phyloP scores from a whole-genome alignment of 1,140 invertebrate species.

The Oppia nitens region DNA sequence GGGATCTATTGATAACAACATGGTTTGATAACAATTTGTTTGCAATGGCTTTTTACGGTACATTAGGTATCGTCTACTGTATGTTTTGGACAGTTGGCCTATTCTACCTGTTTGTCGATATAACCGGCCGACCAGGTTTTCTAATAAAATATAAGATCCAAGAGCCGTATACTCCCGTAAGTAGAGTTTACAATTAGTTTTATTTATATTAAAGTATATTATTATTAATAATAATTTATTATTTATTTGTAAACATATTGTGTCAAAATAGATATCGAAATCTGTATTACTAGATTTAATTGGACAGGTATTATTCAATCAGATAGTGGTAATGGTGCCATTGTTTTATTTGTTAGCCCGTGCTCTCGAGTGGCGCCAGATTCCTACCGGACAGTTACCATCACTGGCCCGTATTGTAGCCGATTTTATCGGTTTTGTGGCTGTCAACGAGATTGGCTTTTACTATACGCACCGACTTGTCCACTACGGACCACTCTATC shows the following conservation, averaged over 20 bases:
- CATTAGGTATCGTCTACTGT: constrained; percentile 40
- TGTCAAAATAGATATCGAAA: constrained; percentile 22
- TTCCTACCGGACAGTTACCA: constrained; percentile 34
- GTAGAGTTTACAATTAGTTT: not conserved
- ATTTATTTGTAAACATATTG: not conserved
- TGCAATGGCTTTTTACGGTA: too few species aligned
- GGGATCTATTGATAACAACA: too few species aligned
- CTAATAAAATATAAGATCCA: constrained; percentile 62
- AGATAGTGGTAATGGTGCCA: constrained; percentile 42
- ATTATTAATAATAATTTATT: not conserved
- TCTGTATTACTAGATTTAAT: constrained; percentile 40
- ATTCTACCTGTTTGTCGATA: constrained; percentile 52
- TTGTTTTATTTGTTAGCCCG: constrained; percentile 40
- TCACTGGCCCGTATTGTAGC: not conserved
- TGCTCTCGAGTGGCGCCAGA: constrained; percentile 44
- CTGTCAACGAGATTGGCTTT: constrained; percentile 64
- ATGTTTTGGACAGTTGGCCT: constrained; percentile 58
- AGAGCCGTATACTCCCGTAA: too few species aligned
- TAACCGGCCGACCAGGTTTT: constrained; percentile 48
- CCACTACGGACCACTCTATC: constrained; percentile 54
- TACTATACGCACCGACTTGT: constrained; percentile 66
- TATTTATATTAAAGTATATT: not conserved
- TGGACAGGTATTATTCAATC: constrained; percentile 55
- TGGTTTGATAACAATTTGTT: too few species aligned
- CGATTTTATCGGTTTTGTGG: constrained; percentile 29